Base-by-base conservation (phyloP, 2,888 invertebrate species). In the Rhamphomyia laevipes region DNA sequence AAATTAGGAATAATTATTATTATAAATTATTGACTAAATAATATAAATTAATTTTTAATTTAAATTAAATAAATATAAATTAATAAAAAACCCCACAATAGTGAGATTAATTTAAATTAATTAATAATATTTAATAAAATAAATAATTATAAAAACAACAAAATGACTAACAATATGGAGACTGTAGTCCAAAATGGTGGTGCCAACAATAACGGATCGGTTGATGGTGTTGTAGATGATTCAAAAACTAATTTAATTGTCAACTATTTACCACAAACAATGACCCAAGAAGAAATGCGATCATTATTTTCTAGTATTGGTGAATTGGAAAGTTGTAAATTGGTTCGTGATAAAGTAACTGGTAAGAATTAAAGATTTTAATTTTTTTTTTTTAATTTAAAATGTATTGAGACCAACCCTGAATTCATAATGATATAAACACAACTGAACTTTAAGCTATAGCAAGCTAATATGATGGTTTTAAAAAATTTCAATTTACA, bases 261-360 rank as follows among this genome's bases (percentile, higher is more conserved):
- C 64, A 95, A 94, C 77, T 95, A 94, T 70, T 77, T 94, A 60
- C 94, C 94, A 31, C 94, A 94, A 73, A 86, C 83, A 59, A 85
- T 94, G 77, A 89, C 90, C 57, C 94, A 95, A 73, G 93, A 94
- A 71, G 93, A 94, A 75, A 93, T 95, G 64, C 80, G 92, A 59
- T 89, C 91, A 55, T 77, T 95, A 57, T 95, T 95, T 74, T 86
- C 90, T 54, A 90, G 89, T 71, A 90, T 95, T 71, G 94, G 94
- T 63, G 93, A 94, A 74, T 87, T 95, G 61, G 95, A 95, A 74
- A 91, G 91, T 73, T 95, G 95, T 78, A 95, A 95, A 75, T 80
- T 95, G 68, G 93, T 95, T 70, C 80, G 94, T 67, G 94, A 95
- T 76, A 95, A 95, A 80, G 85, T 91, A 66, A 93, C 93, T 73